A percentile compares a stretch with the other conserved stretches of the same genome.
Evolutionary conservation across 2,888 invertebrate species (phyloP).

Genomic region (Apodemia duryi): DNA sequence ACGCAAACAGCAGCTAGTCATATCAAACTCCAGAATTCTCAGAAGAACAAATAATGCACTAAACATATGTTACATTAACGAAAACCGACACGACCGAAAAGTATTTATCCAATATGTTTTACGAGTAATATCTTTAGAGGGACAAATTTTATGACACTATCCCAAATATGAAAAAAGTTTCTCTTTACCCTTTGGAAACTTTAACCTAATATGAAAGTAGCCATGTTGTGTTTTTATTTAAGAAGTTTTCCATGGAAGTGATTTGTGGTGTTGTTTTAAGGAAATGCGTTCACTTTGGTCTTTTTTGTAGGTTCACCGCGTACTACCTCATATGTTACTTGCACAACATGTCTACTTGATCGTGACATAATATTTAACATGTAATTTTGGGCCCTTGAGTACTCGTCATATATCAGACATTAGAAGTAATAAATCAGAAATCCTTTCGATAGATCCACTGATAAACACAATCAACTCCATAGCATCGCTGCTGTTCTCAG

Average conservation of each 20-base stretch:
- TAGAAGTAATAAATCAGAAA: too few species aligned
- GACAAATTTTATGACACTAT: slow-evolving; percentile 39
- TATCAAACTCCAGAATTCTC: background rate
- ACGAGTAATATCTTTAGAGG: slow-evolving; percentile 39
- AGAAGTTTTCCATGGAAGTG: background rate
- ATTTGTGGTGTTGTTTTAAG: background rate
- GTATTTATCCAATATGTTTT: slow-evolving; percentile 27
- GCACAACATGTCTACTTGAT: too few species aligned
- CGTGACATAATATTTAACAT: too few species aligned
- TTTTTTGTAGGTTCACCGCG: background rate
- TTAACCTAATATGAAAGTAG: background rate
- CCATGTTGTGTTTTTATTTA: background rate
- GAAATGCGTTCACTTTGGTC: background rate
- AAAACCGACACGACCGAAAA: slow-evolving; percentile 1
- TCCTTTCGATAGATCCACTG: too few species aligned
- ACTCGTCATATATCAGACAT: too few species aligned
- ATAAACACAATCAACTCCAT: too few species aligned
- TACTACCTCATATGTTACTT: too few species aligned
- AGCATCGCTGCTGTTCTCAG: too few species aligned
- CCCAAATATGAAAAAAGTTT: slow-evolving; percentile 51
- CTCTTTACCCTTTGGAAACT: slow-evolving; percentile 1
- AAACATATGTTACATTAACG: slow-evolving; percentile 4
- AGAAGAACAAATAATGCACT: background rate
- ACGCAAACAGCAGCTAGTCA: background rate
- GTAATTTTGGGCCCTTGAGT: too few species aligned